These are phyloP conservation scores for Ephialtes manifestator DNA, from an alignment of 2,888 invertebrate species.

Conservation along the genomic window DNA sequence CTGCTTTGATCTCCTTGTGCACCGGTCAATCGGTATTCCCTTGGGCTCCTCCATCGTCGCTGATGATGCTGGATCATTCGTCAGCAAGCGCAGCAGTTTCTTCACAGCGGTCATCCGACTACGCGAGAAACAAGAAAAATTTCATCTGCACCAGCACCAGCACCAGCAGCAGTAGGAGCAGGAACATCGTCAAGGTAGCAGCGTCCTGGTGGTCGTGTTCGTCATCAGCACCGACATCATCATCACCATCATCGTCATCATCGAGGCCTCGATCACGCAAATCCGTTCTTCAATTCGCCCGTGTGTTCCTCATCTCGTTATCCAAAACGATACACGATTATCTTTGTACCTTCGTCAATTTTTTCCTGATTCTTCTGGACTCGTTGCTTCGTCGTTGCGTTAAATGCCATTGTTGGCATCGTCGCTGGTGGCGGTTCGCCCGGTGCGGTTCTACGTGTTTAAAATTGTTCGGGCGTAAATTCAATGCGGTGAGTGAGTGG, in stretches of 20 bases:
- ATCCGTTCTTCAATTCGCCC: constrained; percentile 49
- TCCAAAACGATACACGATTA: constrained; percentile 39
- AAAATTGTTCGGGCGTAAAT: constrained; percentile 26
- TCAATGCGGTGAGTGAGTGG: background rate
- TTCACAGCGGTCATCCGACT: constrained; percentile 26
- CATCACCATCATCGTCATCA: constrained; percentile 31
- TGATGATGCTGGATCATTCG: constrained; percentile 35
- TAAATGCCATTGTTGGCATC: constrained; percentile 2
- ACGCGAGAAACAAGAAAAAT: constrained; percentile 7
- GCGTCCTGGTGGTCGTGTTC: constrained; percentile 42
- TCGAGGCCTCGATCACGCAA: constrained; percentile 35
- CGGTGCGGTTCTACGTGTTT: background rate
- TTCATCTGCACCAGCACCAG: constrained; percentile 25
- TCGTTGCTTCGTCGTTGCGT: constrained; percentile 29
- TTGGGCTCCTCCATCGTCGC: constrained; percentile 68
- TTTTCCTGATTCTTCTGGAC: constrained; percentile 24
- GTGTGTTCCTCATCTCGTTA: constrained; percentile 58
- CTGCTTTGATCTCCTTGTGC: constrained; percentile 86
- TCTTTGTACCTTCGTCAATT: constrained; percentile 55
- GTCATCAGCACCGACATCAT: constrained; percentile 35
- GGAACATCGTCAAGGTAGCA: constrained; percentile 31
- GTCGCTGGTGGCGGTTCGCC: constrained; percentile 4
- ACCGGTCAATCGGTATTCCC: constrained; percentile 74
- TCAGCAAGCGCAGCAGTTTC: constrained; percentile 45
- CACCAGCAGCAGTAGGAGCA: constrained; percentile 15